Conservation (phyloP, 2,888 invertebrate genomes). For the Drosophila kuntzei region DNA sequence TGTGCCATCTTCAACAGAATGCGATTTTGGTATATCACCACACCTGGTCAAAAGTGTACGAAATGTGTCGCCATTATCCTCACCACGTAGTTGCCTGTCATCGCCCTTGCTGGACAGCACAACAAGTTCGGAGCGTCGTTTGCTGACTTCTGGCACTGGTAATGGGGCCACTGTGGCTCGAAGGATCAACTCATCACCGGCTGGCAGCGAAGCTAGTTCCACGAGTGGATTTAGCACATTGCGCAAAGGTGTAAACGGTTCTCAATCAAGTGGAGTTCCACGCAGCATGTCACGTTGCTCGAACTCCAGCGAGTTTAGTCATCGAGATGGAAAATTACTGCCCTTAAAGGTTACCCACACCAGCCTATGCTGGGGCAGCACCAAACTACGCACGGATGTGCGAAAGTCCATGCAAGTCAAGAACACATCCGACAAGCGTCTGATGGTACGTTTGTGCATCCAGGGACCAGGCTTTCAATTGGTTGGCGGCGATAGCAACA, state of each 20-base stretch:
- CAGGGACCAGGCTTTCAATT: conserved; percentile 86
- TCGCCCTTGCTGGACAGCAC: conserved; percentile 81
- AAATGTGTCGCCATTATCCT: conserved; percentile 71
- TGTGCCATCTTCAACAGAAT: conserved; percentile 53
- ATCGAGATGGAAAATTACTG: conserved; percentile 82
- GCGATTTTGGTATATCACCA: conserved; percentile 73
- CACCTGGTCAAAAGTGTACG: conserved; percentile 57
- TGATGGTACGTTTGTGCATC: conserved; percentile 87
- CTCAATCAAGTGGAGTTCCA: conserved; percentile 24
- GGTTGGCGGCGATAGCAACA: conserved; percentile 81
- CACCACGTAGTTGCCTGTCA: conserved; percentile 72
- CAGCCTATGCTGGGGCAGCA: conserved; percentile 88
- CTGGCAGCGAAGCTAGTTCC: conserved; percentile 69
- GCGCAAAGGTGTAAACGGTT: conserved; percentile 39
- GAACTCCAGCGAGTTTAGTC: conserved; percentile 84
- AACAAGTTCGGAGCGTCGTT: conserved; percentile 74
- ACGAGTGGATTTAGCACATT: conserved; percentile 42
- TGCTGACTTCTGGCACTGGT: conserved; percentile 40
- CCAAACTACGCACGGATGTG: conserved; percentile 87
- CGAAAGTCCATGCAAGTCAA: conserved; percentile 87
- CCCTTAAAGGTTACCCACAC: conserved; percentile 87
- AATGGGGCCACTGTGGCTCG: conserved; percentile 21
- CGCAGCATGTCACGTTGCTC: conserved; percentile 84
- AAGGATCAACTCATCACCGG: conserved; percentile 72
- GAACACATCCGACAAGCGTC: conserved; percentile 87